Conservation (phyloP, 2,888 invertebrate species). For the Empis stercorea region DNA sequence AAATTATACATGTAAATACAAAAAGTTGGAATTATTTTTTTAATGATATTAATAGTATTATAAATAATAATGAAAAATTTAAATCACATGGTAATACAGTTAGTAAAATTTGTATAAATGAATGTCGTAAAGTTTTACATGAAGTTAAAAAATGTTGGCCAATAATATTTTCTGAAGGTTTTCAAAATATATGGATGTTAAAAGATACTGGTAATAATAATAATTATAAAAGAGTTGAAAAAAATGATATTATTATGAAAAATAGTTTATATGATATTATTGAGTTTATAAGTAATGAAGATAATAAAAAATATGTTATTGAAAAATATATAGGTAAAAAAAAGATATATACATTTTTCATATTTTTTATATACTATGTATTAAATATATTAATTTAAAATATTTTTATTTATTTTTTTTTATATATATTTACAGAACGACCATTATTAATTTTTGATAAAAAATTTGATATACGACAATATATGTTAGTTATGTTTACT, state of each 20-base stretch:
- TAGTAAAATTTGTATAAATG: not conserved
- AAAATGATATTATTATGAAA: constrained; percentile 22
- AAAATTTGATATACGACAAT: constrained; percentile 87
- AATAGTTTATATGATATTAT: not conserved
- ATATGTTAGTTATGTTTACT: constrained; percentile 53
- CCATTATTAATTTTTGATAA: constrained; percentile 71
- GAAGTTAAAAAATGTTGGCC: constrained; percentile 43
- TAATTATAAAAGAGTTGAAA: too few relatives aligned
- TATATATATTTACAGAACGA: constrained; percentile 52
- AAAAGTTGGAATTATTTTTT: not conserved
- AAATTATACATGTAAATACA: too few relatives aligned
- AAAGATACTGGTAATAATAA: constrained; percentile 57
- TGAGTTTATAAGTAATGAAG: not conserved
- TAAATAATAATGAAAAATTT: not conserved
- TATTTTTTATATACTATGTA: too few relatives aligned
- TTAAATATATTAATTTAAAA: too few relatives aligned
- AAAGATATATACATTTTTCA: too few relatives aligned
- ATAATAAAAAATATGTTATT: not conserved
- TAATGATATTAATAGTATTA: not conserved
- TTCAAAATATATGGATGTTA: constrained; percentile 71
- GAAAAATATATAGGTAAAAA: not conserved
- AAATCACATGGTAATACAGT: not conserved
- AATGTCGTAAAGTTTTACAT: constrained; percentile 20
- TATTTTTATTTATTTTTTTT: too few relatives aligned
- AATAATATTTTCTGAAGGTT: constrained; percentile 55